phyloP scores from a whole-genome alignment of 2,113 vertebrate genomes.

The Octodon degus region DNA sequence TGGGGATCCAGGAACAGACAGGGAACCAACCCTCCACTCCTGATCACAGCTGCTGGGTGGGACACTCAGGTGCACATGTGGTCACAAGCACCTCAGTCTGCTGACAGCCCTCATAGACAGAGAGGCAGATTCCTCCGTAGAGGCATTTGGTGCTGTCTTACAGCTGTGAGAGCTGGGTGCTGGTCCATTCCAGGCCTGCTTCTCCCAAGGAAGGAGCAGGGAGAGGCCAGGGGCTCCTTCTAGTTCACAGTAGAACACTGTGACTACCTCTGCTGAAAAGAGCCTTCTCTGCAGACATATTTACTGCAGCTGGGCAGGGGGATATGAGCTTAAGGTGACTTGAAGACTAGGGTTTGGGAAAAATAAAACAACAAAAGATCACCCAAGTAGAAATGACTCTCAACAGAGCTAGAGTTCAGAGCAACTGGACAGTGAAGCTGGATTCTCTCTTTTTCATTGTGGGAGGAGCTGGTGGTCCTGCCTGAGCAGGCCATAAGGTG shows the following conservation, averaged over 20 bases:
- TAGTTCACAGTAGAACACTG: neutral
- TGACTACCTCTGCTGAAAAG: neutral
- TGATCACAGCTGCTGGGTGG: neutral
- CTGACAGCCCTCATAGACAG: neutral
- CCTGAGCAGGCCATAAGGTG: neutral
- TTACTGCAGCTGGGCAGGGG: neutral
- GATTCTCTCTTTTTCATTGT: neutral
- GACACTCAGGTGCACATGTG: neutral
- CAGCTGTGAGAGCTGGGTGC: no score
- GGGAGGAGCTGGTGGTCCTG: neutral
- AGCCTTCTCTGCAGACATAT: neutral
- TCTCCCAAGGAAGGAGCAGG: neutral
- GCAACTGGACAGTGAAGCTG: neutral
- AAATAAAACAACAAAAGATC: neutral
- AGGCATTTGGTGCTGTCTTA: neutral
- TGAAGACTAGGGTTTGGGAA: neutral
- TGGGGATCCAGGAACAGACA: neutral
- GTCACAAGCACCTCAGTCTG: neutral
- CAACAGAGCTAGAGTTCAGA: neutral
- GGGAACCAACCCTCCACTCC: neutral
- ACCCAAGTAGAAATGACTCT: neutral
- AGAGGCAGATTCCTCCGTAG: neutral
- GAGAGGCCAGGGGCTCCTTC: neutral
- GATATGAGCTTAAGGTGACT: neutral
- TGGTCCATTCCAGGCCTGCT: neutral